Conservation (phyloP, 2,888 invertebrate species). For the Hesperia comma region DNA sequence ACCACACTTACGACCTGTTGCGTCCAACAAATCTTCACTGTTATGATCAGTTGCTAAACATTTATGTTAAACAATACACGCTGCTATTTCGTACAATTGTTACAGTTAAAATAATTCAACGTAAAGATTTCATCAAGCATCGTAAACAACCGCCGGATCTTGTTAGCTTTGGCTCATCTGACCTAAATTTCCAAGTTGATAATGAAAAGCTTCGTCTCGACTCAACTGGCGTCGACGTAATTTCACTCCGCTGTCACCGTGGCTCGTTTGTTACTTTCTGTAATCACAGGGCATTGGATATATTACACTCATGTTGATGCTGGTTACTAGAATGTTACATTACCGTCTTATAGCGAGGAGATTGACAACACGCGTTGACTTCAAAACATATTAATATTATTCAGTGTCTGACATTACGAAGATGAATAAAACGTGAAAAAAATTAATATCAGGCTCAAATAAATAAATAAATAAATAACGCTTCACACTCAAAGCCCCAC, state of each 20-base stretch:
- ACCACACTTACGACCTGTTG: conserved; percentile 71
- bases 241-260: conserved; percentile 67
- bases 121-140: conserved; percentile 41
- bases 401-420: too few species aligned
- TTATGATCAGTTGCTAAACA: conserved; percentile 9
- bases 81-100: conserved; percentile 19
- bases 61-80: neutral
- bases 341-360: conserved; percentile 1
- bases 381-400: too few species aligned
- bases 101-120: conserved; percentile 37
- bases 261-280: conserved; percentile 68
- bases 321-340: conserved; percentile 41
- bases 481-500: too few species aligned
- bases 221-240: conserved; percentile 59
- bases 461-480: too few species aligned
- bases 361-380: neutral
- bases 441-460: too few species aligned
- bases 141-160: conserved; percentile 39
- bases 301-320: conserved; percentile 57
- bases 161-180: conserved; percentile 54
- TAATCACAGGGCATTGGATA: conserved; percentile 66
- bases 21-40: conserved; percentile 50
- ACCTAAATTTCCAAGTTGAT: conserved; percentile 75
- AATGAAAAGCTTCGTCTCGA: conserved; percentile 72
- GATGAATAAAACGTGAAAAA: too few species aligned